Evolutionary conservation across 1,140 invertebrate genomes (phyloP).

Genomic region (Drosophila pachea): DNA sequence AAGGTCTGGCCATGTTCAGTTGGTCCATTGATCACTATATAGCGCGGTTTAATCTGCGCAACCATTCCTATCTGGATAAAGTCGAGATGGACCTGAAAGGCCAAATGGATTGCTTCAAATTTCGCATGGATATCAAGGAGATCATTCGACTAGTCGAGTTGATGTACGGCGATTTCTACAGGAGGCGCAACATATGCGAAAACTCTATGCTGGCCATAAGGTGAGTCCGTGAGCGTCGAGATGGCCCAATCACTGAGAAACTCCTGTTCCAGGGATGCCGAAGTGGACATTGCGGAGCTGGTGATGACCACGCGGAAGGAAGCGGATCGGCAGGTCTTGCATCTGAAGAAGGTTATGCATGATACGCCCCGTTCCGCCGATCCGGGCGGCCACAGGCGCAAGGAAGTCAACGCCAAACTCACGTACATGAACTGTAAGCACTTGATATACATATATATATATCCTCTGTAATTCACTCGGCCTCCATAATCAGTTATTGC

Average conservation of each 20-base stretch:
- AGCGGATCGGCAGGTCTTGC: background rate
- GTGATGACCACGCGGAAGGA: slow-evolving; percentile 21
- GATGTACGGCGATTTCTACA: slow-evolving; percentile 18
- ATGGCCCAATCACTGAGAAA: too few relatives aligned
- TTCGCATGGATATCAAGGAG: slow-evolving; percentile 42
- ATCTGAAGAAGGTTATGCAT: background rate
- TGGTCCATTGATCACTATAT: slow-evolving; percentile 52
- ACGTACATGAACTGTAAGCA: slow-evolving; percentile 14
- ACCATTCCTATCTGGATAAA: slow-evolving; percentile 41
- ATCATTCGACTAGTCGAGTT: slow-evolving; percentile 32
- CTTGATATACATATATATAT: background rate
- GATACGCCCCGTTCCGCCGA: background rate
- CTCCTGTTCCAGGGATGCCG: slow-evolving; percentile 32
- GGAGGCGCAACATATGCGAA: slow-evolving; percentile 31
- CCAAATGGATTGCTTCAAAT: slow-evolving; percentile 41
- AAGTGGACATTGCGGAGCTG: slow-evolving; percentile 42
- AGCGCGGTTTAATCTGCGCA: slow-evolving; percentile 32
- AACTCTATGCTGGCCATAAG: slow-evolving; percentile 31
- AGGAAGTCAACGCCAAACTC: background rate
- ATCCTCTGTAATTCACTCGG: background rate
- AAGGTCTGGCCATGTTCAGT: slow-evolving; percentile 26
- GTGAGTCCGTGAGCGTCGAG: slow-evolving; percentile 9
- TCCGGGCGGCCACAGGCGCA: background rate
- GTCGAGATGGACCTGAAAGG: slow-evolving; percentile 19
- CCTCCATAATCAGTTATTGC: slow-evolving; percentile 8